Evolutionary conservation across 1,140 invertebrate genomes (phyloP), one percentile per base, ranked within the genome.

Genomic region (Helicoverpa zea): DNA sequence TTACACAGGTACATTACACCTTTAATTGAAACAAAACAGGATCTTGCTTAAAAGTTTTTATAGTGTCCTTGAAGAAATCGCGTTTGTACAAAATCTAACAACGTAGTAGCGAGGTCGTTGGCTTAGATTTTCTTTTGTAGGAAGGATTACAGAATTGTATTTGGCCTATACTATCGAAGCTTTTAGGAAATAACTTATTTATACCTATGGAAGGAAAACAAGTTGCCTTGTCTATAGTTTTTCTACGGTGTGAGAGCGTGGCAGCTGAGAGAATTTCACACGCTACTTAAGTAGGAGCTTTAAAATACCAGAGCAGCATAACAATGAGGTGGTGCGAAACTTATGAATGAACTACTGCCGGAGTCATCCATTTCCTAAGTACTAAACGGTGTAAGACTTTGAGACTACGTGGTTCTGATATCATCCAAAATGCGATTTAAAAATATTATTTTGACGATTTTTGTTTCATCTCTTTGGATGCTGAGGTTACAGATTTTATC

Each of bases 11-110:
- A 68, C 43, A 23, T 68, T 18, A 49, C 11, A 47, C 16, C 18
- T 58, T 58, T 58, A 58, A 43, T 64, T 35, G 2, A 68, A 68
- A 68, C 43, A 23, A 68, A 68, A 49, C 64, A 68, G 64, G 43
- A 68, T 49, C 63, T 66, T 68, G 43, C 12, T 49, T 68, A 68
- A 18, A 49, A 12, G 16, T 68, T 68, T 68, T 49, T 29, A 43
- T 49, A 47, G 43, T 49, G 64, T 68, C 64, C 64, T 68, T 68
- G 63, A 66, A 68, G 43, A 18, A 49, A 68, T 68, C 43, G 43
- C 43, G 18, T 68, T 68, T 68, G 64, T 68, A 68, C 49, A 18
- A 49, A 68, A 68, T 68, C 64, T 49, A 49, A 68, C 64, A 18
- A 68, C 64, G 64, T 18, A 68, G 43, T 68, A 49, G 11, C 16